These are phyloP conservation scores for Eustalomyia histrio DNA, from an alignment of 2,888 invertebrate species.

Conservation along the genomic window DNA sequence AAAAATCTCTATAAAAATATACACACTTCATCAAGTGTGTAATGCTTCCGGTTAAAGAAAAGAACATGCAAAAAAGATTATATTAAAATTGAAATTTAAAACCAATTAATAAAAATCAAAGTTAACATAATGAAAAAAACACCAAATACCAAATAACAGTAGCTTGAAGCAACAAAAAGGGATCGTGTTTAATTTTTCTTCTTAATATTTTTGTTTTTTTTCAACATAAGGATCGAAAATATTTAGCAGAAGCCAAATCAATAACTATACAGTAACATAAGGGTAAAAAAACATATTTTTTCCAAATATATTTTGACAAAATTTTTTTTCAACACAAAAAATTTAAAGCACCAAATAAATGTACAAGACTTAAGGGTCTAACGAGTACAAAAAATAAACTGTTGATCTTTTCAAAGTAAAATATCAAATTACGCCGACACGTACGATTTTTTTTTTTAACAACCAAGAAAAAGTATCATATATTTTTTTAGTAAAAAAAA, in stretches of 20 bases:
- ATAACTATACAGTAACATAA: conserved; percentile 67
- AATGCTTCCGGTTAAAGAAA: conserved; percentile 66
- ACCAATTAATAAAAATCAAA: conserved; percentile 68
- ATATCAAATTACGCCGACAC: conserved; percentile 75
- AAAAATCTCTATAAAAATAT: conserved; percentile 45
- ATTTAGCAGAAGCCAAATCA: conserved; percentile 73
- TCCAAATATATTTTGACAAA: conserved; percentile 53
- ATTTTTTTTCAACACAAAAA: conserved; percentile 32
- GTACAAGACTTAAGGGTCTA: conserved; percentile 25
- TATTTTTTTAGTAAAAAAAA: conserved; percentile 31
- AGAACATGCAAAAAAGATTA: background rate
- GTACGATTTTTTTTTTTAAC: conserved; percentile 54
- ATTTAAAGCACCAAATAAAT: conserved; percentile 13
- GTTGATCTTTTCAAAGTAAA: conserved; percentile 69
- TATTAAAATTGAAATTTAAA: conserved; percentile 64
- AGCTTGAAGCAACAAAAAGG: conserved; percentile 44
- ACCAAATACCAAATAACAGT: conserved; percentile 52
- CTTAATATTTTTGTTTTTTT: conserved; percentile 6
- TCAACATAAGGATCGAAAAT: conserved; percentile 35
- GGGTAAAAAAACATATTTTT: conserved; percentile 44
- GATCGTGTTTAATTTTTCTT: conserved; percentile 38
- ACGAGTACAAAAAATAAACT: conserved; percentile 52
- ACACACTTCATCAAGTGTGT: conserved; percentile 67
- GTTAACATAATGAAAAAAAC: conserved; percentile 49
- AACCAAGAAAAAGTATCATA: conserved; percentile 41